Base-by-base conservation (phyloP, 92 coral and sea anemone species). In the Phymanthus crucifer region DNA sequence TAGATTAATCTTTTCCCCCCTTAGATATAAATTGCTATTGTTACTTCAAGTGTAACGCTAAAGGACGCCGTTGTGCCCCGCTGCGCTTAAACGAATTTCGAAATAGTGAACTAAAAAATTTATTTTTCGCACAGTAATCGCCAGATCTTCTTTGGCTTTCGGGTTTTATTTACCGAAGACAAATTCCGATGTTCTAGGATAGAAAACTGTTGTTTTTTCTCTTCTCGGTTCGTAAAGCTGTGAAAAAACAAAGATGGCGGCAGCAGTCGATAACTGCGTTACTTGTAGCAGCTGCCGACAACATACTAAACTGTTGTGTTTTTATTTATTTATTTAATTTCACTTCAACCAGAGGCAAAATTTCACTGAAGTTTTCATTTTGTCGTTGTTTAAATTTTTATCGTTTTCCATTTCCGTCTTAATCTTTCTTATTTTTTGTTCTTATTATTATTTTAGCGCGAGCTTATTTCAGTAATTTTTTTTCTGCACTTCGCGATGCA, bases 21-120 rank as follows among this genome's bases (percentile, higher is more conserved):
- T 61, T 29, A 61, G 16, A 61, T 34, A 27, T 34, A 61, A 61
- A 61, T 61, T 61, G 68, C 34, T 21, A 61, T 61, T 61, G 68
- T 61, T 6, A 13, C 13, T 61, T 18, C 17, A 12, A 61, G 29
- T 4, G 33, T 61, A 61, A 61, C 68, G 32, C 21, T 0, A 61
- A 61, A 61, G 34, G 68, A 61, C 34, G 68, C 34, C 68, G 29
- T n/a, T 24, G 14, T 26, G 32, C 14, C 68, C 68, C 19, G 34
- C 35, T 61, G 68, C 5, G 68, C n/a, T n/a, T n/a, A 61, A 61
- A 1, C 29, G 29, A 21, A 0, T 58, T 58, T 58, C 34, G 13
- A 57, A 58, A 9, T n/a, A n/a, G n/a, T 32, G 66, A 58, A 58
- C 66, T 11, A 23, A 19, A 61, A 29, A 61, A 61, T 0, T 7